These are phyloP conservation scores for Rostratula benghalensis DNA, from an alignment of 2,113 vertebrate species.

Conservation along the genomic window DNA sequence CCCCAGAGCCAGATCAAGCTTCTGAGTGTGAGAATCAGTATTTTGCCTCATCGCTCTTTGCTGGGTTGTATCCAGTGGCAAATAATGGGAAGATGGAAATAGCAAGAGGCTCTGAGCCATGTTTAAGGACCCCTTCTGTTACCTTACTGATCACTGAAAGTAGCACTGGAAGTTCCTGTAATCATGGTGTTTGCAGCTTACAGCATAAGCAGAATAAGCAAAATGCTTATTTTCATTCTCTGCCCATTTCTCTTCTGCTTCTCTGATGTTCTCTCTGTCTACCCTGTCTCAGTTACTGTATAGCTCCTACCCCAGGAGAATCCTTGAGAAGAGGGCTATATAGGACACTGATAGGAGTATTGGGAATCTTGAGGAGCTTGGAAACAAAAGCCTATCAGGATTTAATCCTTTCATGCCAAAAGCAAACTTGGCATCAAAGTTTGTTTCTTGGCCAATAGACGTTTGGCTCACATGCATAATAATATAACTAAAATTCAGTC, in stretches of 20 bases:
- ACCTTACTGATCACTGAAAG: not conserved
- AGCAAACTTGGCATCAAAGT: not conserved
- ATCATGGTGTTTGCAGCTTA: not conserved
- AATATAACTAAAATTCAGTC: not conserved
- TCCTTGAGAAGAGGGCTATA: not conserved
- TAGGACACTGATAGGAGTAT: not conserved
- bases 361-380: not conserved
- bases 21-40: not conserved
- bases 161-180: not conserved
- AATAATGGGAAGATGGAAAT: not conserved
- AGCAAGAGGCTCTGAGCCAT: not conserved
- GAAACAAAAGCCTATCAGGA: not conserved
- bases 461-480: not conserved
- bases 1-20: not conserved
- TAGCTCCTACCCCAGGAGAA: not conserved
- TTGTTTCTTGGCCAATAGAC: not conserved
- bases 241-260: not conserved
- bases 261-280: not conserved
- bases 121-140: not conserved
- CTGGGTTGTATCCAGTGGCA: not conserved
- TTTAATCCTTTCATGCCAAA: not conserved
- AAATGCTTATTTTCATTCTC: not conserved
- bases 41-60: not conserved
- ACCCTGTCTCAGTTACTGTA: not conserved
- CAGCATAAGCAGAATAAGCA: not conserved